Evolutionary conservation across 2,797 vertebrate species (phyloP), one percentile per base, ranked within the genome.

Genomic region (Trachurus trachurus): DNA sequence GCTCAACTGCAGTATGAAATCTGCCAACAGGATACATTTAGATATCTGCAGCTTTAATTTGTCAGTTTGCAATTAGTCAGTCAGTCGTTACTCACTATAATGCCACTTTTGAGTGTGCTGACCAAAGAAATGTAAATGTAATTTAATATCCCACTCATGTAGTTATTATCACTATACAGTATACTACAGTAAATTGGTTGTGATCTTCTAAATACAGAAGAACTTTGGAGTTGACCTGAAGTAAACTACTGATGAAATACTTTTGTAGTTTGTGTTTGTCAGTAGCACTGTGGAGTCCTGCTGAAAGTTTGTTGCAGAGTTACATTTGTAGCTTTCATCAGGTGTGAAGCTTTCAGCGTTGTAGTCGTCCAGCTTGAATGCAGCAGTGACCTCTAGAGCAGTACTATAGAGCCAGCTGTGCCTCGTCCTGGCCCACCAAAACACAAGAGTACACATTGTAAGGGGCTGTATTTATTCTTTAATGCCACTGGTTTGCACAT

Each of bases 401-500:
- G 16, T 1, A 45, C n/a, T 21, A 62, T 64, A 9, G 4, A 21
- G 21, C 8, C 29, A 8, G 22, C 60, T 61, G 45, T 45, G 52
- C 34, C 16, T 40, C 37, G 9, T 34, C 26, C 11, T 45, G 31
- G 16, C 34, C 79, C 19, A 6, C 17, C 17, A 68, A 40, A 53
- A n/a, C 1, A 13, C 5, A 11, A 59, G 47, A 39, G n/a, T 37
- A 19, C 21, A 73, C 16, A 8, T 19, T 40, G 22, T 5, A 37
- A 39, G 21, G 40, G 50, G 16, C 31, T 71, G 21, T 66, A 66
- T 60, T 69, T 57, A 56, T 49, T 74, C 59, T 49, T 75, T 47
- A 62, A 74, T 34, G 57, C 54, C 59, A 5, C 7, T 74, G 78
- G 56, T 83, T 83, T 84, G 71, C 82, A 83, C 83, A 81, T 68